phyloP scores from a whole-genome alignment of 92 coral and sea anemone genomes.

The Virgularia gustaviana region DNA sequence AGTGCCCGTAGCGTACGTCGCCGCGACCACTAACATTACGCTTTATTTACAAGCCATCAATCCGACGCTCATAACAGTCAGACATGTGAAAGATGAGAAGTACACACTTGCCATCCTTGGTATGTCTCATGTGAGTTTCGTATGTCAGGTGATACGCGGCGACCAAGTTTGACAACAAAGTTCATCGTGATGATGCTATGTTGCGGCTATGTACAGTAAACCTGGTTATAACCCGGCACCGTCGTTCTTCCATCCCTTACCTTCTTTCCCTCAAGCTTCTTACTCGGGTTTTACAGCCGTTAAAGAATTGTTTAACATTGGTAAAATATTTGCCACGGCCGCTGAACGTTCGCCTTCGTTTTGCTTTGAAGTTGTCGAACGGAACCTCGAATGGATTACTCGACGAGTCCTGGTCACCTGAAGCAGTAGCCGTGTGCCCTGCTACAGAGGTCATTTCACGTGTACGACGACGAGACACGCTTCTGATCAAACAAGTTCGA shows the following conservation, averaged over 20 bases:
- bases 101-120: constrained; percentile 17
- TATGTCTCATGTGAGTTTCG: constrained; percentile 19
- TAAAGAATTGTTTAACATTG: constrained; percentile 35
- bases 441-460: constrained; percentile 22
- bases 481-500: background rate
- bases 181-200: no score
- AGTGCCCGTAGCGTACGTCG: background rate
- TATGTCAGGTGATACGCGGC: no score
- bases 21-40: constrained; percentile 5
- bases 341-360: constrained; percentile 29
- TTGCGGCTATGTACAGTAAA: no score
- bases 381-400: constrained; percentile 29
- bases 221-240: no score
- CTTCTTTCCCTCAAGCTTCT: constrained; percentile 26
- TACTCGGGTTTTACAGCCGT: constrained; percentile 29
- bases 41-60: background rate
- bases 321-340: constrained; percentile 31
- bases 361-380: constrained; percentile 29
- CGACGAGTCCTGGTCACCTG: constrained; percentile 12
- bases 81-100: constrained; percentile 38
- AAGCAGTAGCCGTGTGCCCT: constrained; percentile 9
- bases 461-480: background rate
- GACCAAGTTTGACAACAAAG: no score
- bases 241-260: background rate
- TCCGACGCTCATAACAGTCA: background rate